These are phyloP conservation scores for Lymantria monacha DNA, from an alignment of 2,888 invertebrate species.

Conservation along the genomic window DNA sequence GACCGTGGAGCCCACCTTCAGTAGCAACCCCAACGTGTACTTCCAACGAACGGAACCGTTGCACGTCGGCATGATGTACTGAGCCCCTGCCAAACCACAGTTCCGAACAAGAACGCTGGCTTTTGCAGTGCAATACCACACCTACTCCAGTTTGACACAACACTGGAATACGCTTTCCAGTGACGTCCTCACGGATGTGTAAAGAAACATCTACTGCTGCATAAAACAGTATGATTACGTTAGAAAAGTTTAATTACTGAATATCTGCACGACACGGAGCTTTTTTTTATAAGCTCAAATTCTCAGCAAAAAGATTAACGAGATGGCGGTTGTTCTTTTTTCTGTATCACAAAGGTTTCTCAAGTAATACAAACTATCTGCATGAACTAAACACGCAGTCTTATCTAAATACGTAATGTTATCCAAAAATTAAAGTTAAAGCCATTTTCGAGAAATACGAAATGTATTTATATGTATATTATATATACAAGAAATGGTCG, in stretches of 20 bases:
- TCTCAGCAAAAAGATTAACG: too few relatives aligned
- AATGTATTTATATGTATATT: too few relatives aligned
- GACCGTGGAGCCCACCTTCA: slow-evolving; percentile 91
- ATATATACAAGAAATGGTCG: too few relatives aligned
- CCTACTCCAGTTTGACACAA: slow-evolving; percentile 12
- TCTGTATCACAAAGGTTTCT: too few relatives aligned
- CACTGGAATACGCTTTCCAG: slow-evolving; percentile 1
- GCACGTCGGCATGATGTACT: slow-evolving; percentile 96
- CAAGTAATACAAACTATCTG: too few relatives aligned
- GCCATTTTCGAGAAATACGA: too few relatives aligned
- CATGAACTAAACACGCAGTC: too few relatives aligned
- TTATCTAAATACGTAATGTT: too few relatives aligned
- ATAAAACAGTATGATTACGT: slow-evolving; percentile 9
- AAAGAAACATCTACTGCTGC: slow-evolving; percentile 30
- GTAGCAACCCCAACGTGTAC: slow-evolving; percentile 95
- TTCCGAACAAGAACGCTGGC: slow-evolving; percentile 71
- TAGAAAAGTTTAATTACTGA: background rate
- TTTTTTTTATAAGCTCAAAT: too few relatives aligned
- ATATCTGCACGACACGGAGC: too few relatives aligned
- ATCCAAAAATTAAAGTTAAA: too few relatives aligned
- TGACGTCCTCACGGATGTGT: slow-evolving; percentile 25
- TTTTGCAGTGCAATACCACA: slow-evolving; percentile 63
- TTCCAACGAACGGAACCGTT: slow-evolving; percentile 91
- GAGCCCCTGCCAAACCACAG: slow-evolving; percentile 73
- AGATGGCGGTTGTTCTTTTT: too few relatives aligned